These are phyloP conservation scores for Tubulanus polymorphus DNA, from an alignment of 2,888 invertebrate genomes.

Conservation along the genomic window DNA sequence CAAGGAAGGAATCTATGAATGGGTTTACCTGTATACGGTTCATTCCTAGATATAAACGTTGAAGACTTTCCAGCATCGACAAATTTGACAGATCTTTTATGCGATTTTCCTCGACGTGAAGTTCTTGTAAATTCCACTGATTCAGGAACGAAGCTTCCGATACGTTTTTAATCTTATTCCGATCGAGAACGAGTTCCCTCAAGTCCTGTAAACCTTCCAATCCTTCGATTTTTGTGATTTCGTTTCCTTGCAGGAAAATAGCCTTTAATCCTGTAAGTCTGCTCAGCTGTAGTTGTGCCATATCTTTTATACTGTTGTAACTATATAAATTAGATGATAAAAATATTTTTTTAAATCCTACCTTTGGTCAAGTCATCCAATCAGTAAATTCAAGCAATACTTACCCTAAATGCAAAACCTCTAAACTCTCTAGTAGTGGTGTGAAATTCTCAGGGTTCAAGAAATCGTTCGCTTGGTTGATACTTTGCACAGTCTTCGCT, in stretches of 20 bases:
- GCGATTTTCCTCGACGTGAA: conserved; percentile 53
- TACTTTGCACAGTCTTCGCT: conserved; percentile 10
- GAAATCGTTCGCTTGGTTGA: background rate
- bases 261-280: conserved; percentile 49
- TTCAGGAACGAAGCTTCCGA: conserved; percentile 45
- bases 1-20: too few species aligned
- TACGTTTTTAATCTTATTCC: conserved; percentile 50
- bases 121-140: conserved; percentile 50
- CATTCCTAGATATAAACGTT: conserved; percentile 50
- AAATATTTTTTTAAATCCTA: background rate
- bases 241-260: conserved; percentile 53
- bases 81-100: conserved; percentile 44
- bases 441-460: conserved; percentile 26
- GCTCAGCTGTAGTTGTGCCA: conserved; percentile 44
- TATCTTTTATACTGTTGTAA: conserved; percentile 51
- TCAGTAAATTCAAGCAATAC: background rate
- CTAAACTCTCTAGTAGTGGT: conserved; percentile 47
- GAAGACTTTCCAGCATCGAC: conserved; percentile 41
- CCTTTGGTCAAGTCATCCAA: background rate
- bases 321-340: too few species aligned
- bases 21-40: conserved; percentile 46
- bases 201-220: conserved; percentile 48
- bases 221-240: conserved; percentile 49
- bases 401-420: conserved; percentile 49
- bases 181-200: conserved; percentile 50